Evolutionary conservation across 2,797 vertebrate species (phyloP).

Genomic region (Notoglanidium macrostoma): DNA sequence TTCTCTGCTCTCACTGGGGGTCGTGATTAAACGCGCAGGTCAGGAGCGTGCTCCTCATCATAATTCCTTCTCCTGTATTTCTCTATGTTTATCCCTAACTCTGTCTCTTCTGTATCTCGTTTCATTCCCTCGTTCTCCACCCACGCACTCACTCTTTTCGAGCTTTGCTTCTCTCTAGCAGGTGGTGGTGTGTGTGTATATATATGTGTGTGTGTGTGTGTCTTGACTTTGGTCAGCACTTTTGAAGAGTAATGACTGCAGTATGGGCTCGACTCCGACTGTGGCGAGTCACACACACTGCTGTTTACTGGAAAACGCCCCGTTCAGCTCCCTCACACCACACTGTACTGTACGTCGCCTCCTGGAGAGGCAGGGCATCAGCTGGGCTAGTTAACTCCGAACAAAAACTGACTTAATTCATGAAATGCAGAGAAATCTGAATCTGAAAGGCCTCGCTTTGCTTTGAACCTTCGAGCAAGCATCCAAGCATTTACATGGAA

Average conservation of each 20-base stretch:
- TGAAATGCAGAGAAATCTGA: neutral
- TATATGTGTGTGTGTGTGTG: conserved; percentile 46
- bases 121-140: conserved; percentile 12
- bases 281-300: conserved; percentile 61
- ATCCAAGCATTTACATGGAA: neutral
- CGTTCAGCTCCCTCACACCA: conserved; percentile 53
- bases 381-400: neutral
- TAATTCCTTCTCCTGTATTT: conserved; percentile 14
- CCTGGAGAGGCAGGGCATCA: neutral
- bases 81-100: neutral
- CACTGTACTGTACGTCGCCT: conserved; percentile 9
- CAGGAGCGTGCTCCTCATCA: conserved; percentile 15
- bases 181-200: conserved; percentile 51
- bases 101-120: conserved; percentile 31
- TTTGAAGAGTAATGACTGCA: conserved; percentile 75
- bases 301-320: conserved; percentile 70
- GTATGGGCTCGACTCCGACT: conserved; percentile 68
- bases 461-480: neutral
- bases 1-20: conserved; percentile 47
- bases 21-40: conserved; percentile 37
- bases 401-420: conserved; percentile 12
- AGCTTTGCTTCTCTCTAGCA: conserved; percentile 51
- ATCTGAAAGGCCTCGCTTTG: neutral
- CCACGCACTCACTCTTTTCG: neutral
- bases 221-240: conserved; percentile 76